phyloP scores from a whole-genome alignment of 2,888 invertebrate species.

The Diarsia rubi region DNA sequence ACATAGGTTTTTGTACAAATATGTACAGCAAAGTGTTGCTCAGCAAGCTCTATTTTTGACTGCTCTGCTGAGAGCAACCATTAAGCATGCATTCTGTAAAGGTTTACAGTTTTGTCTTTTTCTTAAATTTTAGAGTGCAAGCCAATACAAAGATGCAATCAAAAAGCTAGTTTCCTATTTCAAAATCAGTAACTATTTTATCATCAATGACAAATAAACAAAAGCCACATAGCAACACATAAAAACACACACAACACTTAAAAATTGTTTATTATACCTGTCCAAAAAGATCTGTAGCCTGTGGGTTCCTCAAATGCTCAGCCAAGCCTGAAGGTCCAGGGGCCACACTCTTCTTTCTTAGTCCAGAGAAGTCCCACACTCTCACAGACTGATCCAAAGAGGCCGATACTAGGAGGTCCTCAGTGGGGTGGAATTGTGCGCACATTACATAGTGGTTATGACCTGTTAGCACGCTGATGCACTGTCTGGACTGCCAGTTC shows the following conservation, averaged over 20 bases:
- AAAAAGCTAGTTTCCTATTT: background rate
- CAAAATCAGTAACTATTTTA: background rate
- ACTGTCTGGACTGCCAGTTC: conserved; percentile 99
- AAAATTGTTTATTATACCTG: conserved; percentile 80
- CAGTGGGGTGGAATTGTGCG: conserved; percentile 98
- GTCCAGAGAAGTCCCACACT: conserved; percentile 99
- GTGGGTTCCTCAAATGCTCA: conserved; percentile 96
- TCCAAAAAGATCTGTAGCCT: conserved; percentile 98
- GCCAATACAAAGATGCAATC: background rate
- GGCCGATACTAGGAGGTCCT: conserved; percentile 99
- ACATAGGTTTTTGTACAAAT: background rate
- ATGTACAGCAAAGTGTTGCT: background rate
- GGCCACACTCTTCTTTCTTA: conserved; percentile 99
- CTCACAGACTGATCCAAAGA: conserved; percentile 99
- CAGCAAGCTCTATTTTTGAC: background rate
- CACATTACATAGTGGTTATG: conserved; percentile 99
- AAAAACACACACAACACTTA: conserved; percentile 45
- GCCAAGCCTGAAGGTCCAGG: conserved; percentile 98
- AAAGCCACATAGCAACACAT: conserved; percentile 23
- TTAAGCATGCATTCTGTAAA: background rate
- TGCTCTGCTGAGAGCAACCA: background rate
- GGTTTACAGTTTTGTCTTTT: background rate
- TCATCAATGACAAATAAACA: conserved; percentile 11
- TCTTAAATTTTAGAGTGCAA: background rate
- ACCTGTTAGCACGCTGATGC: conserved; percentile 98